Conservation (phyloP, 2,113 vertebrate species). For the Pogonocichla stellata region DNA sequence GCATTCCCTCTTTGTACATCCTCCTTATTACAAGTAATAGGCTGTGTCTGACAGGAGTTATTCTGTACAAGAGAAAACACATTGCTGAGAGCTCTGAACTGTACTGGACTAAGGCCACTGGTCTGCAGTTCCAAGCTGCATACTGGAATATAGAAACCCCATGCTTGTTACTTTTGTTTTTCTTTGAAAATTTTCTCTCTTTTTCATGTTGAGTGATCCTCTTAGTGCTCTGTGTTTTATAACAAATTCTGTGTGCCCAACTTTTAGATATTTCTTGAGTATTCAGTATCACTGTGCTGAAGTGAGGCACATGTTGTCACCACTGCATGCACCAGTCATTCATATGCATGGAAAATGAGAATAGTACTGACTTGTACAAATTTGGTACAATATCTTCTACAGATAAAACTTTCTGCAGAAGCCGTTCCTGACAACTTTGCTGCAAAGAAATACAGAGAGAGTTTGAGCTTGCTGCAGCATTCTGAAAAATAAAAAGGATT, state of each 20-base stretch:
- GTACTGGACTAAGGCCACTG: not conserved
- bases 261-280: not conserved
- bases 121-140: not conserved
- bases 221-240: not conserved
- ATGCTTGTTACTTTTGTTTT: not conserved
- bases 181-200: not conserved
- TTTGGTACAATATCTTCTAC: not conserved
- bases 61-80: not conserved
- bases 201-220: not conserved
- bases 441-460: constrained; percentile 7
- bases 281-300: not conserved
- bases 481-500: constrained; percentile 9
- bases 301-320: not conserved
- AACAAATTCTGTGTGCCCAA: not conserved
- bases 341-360: constrained; percentile 4
- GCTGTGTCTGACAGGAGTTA: not conserved
- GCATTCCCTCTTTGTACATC: not conserved
- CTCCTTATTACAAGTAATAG: not conserved
- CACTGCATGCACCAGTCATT: not conserved
- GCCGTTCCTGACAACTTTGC: not conserved
- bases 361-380: not conserved
- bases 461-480: not conserved
- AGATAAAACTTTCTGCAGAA: not conserved
- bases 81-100: not conserved
- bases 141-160: not conserved